Base-by-base conservation (phyloP, 2,113 vertebrate species). In the Tachysurus fulvidraco region DNA sequence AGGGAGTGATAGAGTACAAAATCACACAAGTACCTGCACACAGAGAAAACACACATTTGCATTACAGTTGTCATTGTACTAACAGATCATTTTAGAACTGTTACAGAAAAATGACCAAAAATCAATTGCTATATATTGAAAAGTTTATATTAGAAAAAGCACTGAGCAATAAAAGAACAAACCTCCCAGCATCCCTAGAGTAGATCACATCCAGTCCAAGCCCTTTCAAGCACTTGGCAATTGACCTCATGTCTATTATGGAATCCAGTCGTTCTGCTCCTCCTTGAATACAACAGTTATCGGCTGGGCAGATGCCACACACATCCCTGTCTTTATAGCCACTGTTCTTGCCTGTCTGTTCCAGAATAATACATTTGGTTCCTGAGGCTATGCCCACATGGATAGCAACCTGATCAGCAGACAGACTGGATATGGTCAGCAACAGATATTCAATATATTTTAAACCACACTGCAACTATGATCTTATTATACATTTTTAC, bases 131-230 rank as follows among this genome's bases (percentile, higher is more conserved):
- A 36, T 36, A 36, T 36, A 36, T 36, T 36, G 36, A 36, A 36
- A 36, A 36, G 36, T 36, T 36, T 36, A 1, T 36, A n/a, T n/a
- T 7, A 7, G 7, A 46, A 46, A 46, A 30, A 44, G 13, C 60
- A 46, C 1, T 55, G 5, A 6, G 36, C 55, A 77, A 10, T 30
- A 69, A 59, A 71, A 85, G 21, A 46, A 84, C 71, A 73, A 84
- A 97, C 96, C 97, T 96, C 90, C 97, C 97, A 0, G 96, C 96
- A 0, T 97, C 96, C 90, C 95, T 93, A 71, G 96, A 97, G 86
- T 94, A 93, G 83, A 93, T 59, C 8, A 96, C 91, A 83, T 95
- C 93, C 41, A 92, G 79, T 30, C 93, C 95, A 81, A 91, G 83
- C 76, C 91, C 21, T 7, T 89, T 92, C 28, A 94, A 28, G 7